Percentiles rank a stretch among this genome's conserved stretches.
Conservation (phyloP, 2,888 invertebrate species). For the Tachystola acroxantha region DNA sequence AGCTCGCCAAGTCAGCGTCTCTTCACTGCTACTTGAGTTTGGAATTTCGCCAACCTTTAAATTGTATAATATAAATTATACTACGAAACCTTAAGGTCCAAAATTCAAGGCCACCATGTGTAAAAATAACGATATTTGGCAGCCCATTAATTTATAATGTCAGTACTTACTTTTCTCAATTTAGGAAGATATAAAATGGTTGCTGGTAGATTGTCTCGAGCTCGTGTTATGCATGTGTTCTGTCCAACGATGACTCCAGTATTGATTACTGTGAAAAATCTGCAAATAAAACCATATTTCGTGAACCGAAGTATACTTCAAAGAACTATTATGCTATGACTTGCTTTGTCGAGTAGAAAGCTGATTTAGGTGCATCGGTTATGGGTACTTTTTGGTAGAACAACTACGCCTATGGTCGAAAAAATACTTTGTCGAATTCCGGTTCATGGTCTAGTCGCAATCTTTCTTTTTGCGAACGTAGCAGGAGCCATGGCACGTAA, state of each 20-base stretch:
- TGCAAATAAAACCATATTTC: slow-evolving; percentile 1
- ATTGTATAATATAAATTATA: too few relatives aligned
- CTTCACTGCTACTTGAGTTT: too few relatives aligned
- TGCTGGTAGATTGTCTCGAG: slow-evolving; percentile 20
- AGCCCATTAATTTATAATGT: too few relatives aligned
- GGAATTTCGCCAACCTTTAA: neutral
- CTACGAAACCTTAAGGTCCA: neutral
- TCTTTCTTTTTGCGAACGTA: too few relatives aligned
- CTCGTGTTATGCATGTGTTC: slow-evolving; percentile 18
- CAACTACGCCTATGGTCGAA: too few relatives aligned
- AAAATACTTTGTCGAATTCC: too few relatives aligned
- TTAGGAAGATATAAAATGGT: slow-evolving; percentile 15
- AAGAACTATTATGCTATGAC: neutral
- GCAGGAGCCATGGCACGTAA: too few relatives aligned
- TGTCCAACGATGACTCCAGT: slow-evolving; percentile 16
- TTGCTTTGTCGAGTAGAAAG: too few relatives aligned
- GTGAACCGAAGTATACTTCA: neutral
- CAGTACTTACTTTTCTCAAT: slow-evolving; percentile 11
- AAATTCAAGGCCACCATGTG: too few relatives aligned
- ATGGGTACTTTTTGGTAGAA: too few relatives aligned
- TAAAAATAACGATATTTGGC: too few relatives aligned
- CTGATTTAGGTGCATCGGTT: too few relatives aligned
- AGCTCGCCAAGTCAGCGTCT: neutral
- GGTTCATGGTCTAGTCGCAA: neutral
- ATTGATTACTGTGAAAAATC: slow-evolving; percentile 23